phyloP scores from a whole-genome alignment of 2,888 invertebrate genomes.

The Pristionchus entomophagus region DNA sequence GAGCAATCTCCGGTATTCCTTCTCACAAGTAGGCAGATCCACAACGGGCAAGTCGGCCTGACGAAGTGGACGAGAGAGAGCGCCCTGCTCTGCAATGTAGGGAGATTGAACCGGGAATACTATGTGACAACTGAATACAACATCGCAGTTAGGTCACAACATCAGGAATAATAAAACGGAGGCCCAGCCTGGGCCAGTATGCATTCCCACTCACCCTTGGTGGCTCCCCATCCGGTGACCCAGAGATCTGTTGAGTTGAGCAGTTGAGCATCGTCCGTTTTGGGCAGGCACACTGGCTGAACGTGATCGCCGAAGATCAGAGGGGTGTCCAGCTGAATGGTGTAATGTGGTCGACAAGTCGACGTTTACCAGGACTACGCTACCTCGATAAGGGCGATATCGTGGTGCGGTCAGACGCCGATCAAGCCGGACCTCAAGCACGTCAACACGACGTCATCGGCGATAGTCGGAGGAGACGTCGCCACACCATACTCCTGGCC shows the following conservation, averaged over 20 bases:
- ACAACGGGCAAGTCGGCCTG: conserved; percentile 56
- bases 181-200: background rate
- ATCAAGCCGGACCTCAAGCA: too few species aligned
- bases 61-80: conserved; percentile 47
- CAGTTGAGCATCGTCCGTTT: conserved; percentile 44
- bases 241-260: conserved; percentile 38
- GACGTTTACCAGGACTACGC: background rate
- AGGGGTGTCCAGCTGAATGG: conserved; percentile 18
- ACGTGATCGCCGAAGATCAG: too few species aligned
- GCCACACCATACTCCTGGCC: conserved; percentile 19
- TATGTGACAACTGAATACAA: too few species aligned
- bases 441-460: too few species aligned
- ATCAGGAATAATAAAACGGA: background rate
- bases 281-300: too few species aligned
- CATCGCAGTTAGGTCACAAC: background rate
- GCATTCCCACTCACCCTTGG: background rate
- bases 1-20: conserved; percentile 51
- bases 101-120: background rate
- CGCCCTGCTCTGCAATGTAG: conserved; percentile 30
- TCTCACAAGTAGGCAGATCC: conserved; percentile 47
- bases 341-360: too few species aligned
- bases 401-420: background rate
- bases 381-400: conserved; percentile 55
- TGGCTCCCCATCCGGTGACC: conserved; percentile 55
- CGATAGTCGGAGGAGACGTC: conserved; percentile 51